Percentiles rank a stretch among this genome's conserved stretches.
These are phyloP conservation scores for Phasia obesa DNA, from an alignment of 2,888 invertebrate genomes.

Conservation along the genomic window DNA sequence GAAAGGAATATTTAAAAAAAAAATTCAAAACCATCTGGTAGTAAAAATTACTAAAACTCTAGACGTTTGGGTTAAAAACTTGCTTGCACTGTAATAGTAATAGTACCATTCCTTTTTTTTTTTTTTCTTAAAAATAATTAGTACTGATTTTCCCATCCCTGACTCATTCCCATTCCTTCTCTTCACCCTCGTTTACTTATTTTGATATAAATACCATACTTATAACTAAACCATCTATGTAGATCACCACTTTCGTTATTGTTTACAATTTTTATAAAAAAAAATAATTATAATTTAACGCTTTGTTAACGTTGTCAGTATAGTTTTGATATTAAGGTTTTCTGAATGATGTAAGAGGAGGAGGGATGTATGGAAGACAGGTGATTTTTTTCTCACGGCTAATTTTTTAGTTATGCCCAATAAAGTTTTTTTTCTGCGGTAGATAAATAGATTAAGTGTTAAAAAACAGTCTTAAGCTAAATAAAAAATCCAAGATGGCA, in stretches of 20 bases:
- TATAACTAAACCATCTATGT: constrained; percentile 25
- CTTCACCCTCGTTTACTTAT: constrained; percentile 5
- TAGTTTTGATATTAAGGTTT: not conserved
- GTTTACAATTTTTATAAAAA: constrained; percentile 56
- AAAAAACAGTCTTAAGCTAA: constrained; percentile 12
- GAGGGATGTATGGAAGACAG: constrained; percentile 43
- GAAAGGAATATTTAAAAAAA: no score
- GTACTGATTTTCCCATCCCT: no score
- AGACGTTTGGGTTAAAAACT: no score
- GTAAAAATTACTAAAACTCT: no score
- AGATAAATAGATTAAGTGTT: constrained; percentile 24
- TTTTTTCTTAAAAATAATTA: no score
- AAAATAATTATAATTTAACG: constrained; percentile 68
- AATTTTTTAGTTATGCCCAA: constrained; percentile 39
- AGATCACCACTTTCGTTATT: not conserved
- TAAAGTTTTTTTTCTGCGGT: constrained; percentile 63
- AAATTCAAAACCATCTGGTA: no score
- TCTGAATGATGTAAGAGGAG: not conserved
- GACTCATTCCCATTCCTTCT: not conserved
- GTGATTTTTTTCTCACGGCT: constrained; percentile 51
- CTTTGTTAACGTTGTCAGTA: constrained; percentile 59
- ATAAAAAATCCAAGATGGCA: not conserved
- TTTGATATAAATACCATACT: constrained; percentile 22
- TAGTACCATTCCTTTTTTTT: no score
- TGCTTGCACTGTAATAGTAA: no score